A percentile compares a stretch with the other conserved stretches of the same genome.
Evolutionary conservation across 35 echinoderm and acorn worm species (phyloP).

Genomic region (Eucidaris tribuloides): DNA sequence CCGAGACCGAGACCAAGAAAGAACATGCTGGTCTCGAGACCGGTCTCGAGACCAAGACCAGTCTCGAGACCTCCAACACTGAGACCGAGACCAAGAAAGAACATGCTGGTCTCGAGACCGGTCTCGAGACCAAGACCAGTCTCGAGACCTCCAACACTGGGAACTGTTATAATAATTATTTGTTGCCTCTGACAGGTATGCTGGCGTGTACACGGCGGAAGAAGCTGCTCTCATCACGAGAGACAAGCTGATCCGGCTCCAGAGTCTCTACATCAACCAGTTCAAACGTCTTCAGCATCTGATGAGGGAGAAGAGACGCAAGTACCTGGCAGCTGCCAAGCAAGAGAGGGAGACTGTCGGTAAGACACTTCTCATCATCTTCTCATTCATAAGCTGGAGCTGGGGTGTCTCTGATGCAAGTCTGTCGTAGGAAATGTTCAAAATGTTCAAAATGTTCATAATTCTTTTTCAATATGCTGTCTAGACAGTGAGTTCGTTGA

Average conservation of each 20-base stretch:
- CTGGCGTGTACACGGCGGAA: slow-evolving; percentile 94
- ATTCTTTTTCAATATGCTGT: not conserved
- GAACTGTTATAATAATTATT: not conserved
- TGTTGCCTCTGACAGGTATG: slow-evolving; percentile 57
- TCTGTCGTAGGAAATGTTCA: not conserved
- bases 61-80: too few relatives aligned
- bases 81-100: too few relatives aligned
- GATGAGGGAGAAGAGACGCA: slow-evolving; percentile 80
- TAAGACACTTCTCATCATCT: slow-evolving; percentile 1
- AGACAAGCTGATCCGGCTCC: slow-evolving; percentile 93
- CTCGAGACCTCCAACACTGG: too few relatives aligned
- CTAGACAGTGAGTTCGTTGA: too few relatives aligned
- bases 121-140: too few relatives aligned
- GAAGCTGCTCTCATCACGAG: slow-evolving; percentile 94
- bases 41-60: too few relatives aligned
- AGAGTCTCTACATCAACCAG: slow-evolving; percentile 99
- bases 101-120: too few relatives aligned
- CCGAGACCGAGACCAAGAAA: too few relatives aligned
- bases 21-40: too few relatives aligned
- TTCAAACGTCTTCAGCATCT: slow-evolving; percentile 95
- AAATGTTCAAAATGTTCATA: not conserved
- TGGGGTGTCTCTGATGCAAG: not conserved
- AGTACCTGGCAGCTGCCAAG: slow-evolving; percentile 49
- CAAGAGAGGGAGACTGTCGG: slow-evolving; percentile 77
- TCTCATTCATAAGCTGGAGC: too few relatives aligned